Base-by-base conservation (phyloP, 2,888 invertebrate species). In the Oeneis ivallda region DNA sequence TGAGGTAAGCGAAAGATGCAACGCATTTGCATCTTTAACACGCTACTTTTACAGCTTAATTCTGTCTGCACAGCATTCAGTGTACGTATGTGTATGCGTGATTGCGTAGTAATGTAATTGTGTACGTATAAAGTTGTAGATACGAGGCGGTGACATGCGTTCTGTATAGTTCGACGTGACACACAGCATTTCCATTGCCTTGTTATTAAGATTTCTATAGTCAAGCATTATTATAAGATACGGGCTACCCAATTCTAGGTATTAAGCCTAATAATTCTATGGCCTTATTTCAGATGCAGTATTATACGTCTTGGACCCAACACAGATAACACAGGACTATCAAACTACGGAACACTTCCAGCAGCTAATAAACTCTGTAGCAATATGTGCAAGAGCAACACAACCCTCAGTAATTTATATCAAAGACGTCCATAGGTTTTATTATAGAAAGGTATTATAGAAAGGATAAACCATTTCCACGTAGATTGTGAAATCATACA, bases 371-470 rank as follows among this genome's bases (percentile, higher is more conserved):
- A 67, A 73, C 0, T 66, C 76, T 1, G 69, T 87, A 2, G 69
- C 76, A 0, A 50, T 69, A 0, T 83, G 87, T 69, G 87, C 88
- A 0, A 79, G 69, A 61, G 80, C 77, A 0, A 76, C 79, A 0
- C 86, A 88, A 49, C 89, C 89, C 1, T 75, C 85, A 0, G 75
- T 89, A 0, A 82, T 89, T 50, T 81, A 81, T 62, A 75, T 89
- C 7, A 83, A 75, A 72, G 74, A 83, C 67, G 70, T 87, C 0
- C 79, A 89, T 10, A 76, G 72, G 53, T 68, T 89, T 7, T 87
- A 75, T 67, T 83, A 80, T 57, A 76, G 64, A n/a, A 87, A 84
- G 80, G 87, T 85, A n/a, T n/a, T n/a, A n/a, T n/a, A n/a, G n/a
- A n/a, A n/a, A n/a, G n/a, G 62, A 32, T 37, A 26, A 39, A 19